Conservation (phyloP, 30 jellyfish, hydroid and myxozoan genomes). For the Nemopilema nomurai region DNA sequence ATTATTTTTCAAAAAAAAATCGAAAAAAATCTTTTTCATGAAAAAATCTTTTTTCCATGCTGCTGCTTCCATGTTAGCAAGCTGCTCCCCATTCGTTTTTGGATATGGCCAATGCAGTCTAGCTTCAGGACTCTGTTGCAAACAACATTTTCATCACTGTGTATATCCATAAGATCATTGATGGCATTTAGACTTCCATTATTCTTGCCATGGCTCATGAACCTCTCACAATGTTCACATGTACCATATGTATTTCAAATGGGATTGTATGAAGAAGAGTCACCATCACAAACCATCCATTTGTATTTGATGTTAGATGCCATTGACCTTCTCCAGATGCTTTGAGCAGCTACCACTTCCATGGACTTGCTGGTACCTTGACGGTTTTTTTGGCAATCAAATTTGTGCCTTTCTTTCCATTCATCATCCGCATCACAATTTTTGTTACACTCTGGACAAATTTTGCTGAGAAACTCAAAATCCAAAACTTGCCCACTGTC, state of each 20-base stretch:
- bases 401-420: slow-evolving; percentile 27
- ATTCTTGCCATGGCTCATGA: not conserved
- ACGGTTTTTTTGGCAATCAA: slow-evolving; percentile 17
- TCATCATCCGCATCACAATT: slow-evolving; percentile 27
- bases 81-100: slow-evolving; percentile 47
- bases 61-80: slow-evolving; percentile 23
- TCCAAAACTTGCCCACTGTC: slow-evolving; percentile 42
- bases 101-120: slow-evolving; percentile 50
- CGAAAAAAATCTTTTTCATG: not conserved
- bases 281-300: slow-evolving; percentile 58
- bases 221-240: not conserved
- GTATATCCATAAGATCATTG: not conserved
- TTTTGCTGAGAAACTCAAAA: slow-evolving; percentile 16
- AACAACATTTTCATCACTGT: not conserved
- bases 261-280: slow-evolving; percentile 18
- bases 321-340: slow-evolving; percentile 14
- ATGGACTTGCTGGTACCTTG: slow-evolving; percentile 13
- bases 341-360: slow-evolving; percentile 40
- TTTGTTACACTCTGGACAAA: slow-evolving; percentile 24
- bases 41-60: slow-evolving; percentile 6
- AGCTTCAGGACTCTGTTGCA: slow-evolving; percentile 36
- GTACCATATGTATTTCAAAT: slow-evolving; percentile 18
- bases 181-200: not conserved
- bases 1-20: too few species aligned
- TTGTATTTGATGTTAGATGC: slow-evolving; percentile 21